Evolutionary conservation across 2,888 invertebrate species (phyloP), one percentile per base, ranked within the genome.

Genomic region (Strigamia maritima): DNA sequence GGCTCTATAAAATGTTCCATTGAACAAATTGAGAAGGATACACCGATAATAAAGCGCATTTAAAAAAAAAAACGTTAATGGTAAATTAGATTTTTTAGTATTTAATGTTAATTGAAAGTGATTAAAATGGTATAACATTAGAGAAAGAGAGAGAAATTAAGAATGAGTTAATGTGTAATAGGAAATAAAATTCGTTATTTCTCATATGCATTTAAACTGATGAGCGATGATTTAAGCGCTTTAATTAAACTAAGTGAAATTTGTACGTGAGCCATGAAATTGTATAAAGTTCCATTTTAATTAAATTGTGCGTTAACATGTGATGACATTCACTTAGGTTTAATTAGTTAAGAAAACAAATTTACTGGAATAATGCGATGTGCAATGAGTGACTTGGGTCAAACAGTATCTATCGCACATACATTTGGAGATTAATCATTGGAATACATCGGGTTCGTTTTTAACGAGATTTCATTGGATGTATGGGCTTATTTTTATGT

Each of bases 201-300:
- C 26, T 4, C 65, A 65, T 26, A 65, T 19, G 44, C 65, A 26
- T 26, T 26, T 26, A 26, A 12, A 26, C 26, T 65, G 65, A 65
- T 65, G 65, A 65, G 26, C 26, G 65, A 65, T 65, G 65, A 65
- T 65, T 65, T 65, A 65, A 65, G 24, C 65, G 8, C 65, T 65
- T 65, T 65, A 65, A 65, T 65, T 65, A 65, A 65, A 65, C 26
- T 65, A 65, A 65, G 65, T 65, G 65, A 65, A 65, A 65, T 65
- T 65, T 14, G 65, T 65, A 65, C 28, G 65, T 65, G 65, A 26
- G 65, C 26, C 65, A 65, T 65, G 65, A 65, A 65, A 65, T 65
- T 65, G 65, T 65, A 65, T 65, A 65, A 65, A 65, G 65, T 65
- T 65, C 65, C 65, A 65, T 65, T 65, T 65, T 65, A 65, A 65